phyloP scores from a whole-genome alignment of 2,797 vertebrate genomes.

The Crenuchus spilurus region DNA sequence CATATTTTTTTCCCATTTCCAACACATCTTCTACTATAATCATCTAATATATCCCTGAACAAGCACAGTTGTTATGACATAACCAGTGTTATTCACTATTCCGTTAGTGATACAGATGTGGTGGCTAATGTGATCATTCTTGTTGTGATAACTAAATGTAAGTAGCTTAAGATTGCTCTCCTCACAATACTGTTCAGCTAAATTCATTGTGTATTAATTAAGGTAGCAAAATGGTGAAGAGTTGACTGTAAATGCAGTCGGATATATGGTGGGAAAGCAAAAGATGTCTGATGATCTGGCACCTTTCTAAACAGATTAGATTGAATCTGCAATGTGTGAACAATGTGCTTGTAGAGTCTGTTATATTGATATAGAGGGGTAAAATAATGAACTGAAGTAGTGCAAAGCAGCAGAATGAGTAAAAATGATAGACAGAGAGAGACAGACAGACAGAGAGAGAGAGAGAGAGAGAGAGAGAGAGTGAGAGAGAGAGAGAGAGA shows the following conservation, averaged over 20 bases:
- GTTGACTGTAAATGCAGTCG: background rate
- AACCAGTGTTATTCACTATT: no score
- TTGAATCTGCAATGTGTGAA: background rate
- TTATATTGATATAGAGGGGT: background rate
- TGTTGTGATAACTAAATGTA: no score
- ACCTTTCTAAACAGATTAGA: background rate
- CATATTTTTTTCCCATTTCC: no score
- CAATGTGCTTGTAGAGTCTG: background rate
- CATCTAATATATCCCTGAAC: no score
- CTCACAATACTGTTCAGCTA: no score
- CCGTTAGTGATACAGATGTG: no score
- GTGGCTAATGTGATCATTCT: no score
- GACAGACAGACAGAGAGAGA: background rate
- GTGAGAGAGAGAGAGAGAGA: constrained; percentile 33
- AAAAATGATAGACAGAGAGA: background rate
- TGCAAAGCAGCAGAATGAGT: background rate
- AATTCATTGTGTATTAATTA: no score
- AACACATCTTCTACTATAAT: no score
- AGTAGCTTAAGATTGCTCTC: no score
- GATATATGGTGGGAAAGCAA: background rate
- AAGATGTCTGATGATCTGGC: background rate
- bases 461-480: background rate
- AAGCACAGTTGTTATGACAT: no score
- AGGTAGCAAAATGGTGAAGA: no score
- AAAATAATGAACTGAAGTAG: background rate